These are phyloP conservation scores for Bombycilla garrulus DNA, from an alignment of 2,113 vertebrate species.

Conservation along the genomic window DNA sequence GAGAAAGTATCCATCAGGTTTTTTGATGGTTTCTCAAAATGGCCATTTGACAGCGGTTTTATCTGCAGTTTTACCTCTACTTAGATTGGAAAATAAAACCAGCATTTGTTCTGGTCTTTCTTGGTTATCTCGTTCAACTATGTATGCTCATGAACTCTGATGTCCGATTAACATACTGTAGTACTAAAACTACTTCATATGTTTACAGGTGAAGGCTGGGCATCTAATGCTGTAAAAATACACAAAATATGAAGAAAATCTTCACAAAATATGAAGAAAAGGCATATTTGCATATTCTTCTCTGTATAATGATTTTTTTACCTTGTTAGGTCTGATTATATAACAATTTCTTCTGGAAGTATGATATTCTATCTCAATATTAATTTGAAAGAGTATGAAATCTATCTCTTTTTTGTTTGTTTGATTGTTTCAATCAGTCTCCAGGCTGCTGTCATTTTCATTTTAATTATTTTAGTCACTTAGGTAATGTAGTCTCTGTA, in stretches of 20 bases:
- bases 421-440: neutral
- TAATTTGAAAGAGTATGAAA: neutral
- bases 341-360: neutral
- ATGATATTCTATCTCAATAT: neutral
- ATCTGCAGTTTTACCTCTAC: neutral
- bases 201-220: neutral
- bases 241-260: neutral
- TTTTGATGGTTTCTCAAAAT: neutral
- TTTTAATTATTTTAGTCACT: too few relatives aligned
- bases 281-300: neutral
- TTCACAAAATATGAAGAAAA: neutral
- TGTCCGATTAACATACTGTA: rapidly evolving
- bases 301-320: neutral
- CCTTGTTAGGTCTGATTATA: neutral
- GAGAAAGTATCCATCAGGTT: neutral
- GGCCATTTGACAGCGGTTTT: neutral
- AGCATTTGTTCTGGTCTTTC: neutral
- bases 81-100: neutral
- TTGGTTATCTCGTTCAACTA: neutral
- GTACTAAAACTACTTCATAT: neutral
- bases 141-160: neutral
- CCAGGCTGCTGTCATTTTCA: neutral
- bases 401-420: neutral
- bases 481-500: too few relatives aligned
- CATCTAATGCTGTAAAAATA: neutral